Conservation (phyloP, 2,113 vertebrate genomes). For the Zosterops borbonicus region DNA sequence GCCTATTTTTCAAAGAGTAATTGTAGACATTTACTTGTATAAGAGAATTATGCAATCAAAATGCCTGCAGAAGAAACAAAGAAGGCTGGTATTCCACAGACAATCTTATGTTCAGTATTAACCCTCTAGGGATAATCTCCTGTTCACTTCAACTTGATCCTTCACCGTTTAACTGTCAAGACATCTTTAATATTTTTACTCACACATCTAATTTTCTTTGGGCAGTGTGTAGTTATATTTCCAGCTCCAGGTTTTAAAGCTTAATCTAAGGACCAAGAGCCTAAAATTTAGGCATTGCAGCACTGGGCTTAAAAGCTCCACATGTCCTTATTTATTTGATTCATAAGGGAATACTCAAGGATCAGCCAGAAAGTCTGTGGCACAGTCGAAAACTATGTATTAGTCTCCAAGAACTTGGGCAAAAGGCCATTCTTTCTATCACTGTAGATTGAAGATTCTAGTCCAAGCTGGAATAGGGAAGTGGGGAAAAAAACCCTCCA, state of each 20-base stretch:
- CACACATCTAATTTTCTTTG: neutral
- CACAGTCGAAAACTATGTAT: neutral
- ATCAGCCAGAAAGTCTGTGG: constrained; percentile 7
- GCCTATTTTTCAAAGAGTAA: neutral
- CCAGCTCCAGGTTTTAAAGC: neutral
- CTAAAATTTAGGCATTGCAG: neutral
- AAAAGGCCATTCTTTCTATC: neutral
- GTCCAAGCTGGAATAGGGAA: neutral
- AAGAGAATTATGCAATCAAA: neutral
- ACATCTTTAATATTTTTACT: neutral
- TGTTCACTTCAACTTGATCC: neutral
- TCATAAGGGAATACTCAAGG: neutral
- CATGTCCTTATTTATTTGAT: neutral
- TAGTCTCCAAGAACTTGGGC: neutral
- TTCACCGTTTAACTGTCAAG: neutral
- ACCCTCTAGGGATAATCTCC: neutral
- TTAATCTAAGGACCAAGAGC: neutral
- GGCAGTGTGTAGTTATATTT: neutral
- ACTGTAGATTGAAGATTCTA: neutral
- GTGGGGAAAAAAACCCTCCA: neutral
- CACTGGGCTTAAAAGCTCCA: neutral
- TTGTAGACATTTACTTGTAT: neutral
- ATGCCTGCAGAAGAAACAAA: neutral
- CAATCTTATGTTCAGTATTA: neutral
- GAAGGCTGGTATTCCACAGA: neutral